Evolutionary conservation across 2,888 invertebrate species (phyloP).

Genomic region (Watsonalla cultraria): DNA sequence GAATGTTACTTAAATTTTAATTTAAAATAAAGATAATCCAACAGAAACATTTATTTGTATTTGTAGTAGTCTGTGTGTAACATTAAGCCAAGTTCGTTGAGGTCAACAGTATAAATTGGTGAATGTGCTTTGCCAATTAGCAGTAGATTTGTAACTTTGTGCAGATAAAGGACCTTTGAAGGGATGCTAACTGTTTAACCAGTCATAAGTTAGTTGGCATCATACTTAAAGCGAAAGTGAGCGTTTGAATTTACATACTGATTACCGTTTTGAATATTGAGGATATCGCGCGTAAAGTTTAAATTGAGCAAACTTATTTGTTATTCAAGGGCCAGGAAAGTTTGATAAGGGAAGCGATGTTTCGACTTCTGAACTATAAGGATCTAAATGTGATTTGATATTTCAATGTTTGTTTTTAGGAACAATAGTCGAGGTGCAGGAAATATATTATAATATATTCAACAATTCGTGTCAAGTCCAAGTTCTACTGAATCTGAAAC

Average conservation of each 20-base stretch:
- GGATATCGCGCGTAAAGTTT: conserved; percentile 4
- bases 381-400: too few species aligned
- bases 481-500: too few species aligned
- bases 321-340: not conserved
- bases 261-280: not conserved
- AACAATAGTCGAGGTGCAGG: too few species aligned
- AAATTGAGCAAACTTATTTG: not conserved
- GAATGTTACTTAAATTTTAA: not conserved
- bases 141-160: conserved; percentile 49
- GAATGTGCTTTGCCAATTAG: conserved; percentile 44
- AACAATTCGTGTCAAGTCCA: too few species aligned
- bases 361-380: not conserved
- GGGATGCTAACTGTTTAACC: conserved; percentile 46
- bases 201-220: conserved; percentile 40
- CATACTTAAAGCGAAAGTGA: conserved; percentile 21
- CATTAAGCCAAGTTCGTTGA: not conserved
- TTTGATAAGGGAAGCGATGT: not conserved
- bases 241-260: conserved; percentile 24
- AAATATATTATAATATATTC: too few species aligned
- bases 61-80: conserved; percentile 2
- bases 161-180: conserved; percentile 48
- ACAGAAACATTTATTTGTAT: too few species aligned
- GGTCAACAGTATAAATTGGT: conserved; percentile 40
- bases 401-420: too few species aligned
- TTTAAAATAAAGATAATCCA: not conserved